Base-by-base conservation (phyloP, 2,113 vertebrate genomes). In the Sprattus sprattus region DNA sequence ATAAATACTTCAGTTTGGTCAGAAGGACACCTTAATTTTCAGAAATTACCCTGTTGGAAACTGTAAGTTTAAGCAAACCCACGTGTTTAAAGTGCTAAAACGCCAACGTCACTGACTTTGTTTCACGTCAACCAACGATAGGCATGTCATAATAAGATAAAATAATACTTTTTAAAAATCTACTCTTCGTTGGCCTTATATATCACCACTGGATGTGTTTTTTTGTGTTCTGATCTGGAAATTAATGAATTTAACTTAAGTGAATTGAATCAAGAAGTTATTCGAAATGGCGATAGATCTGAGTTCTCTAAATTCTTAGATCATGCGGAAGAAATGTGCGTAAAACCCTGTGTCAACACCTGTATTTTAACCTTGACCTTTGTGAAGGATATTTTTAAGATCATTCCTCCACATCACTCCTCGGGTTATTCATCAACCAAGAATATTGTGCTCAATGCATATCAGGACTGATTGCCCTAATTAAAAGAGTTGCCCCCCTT, bases 391-490 rank as follows among this genome's bases (percentile, higher is more conserved):
- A 50, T 84, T 90, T 39, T 88, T 85, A 71, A 85, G 85, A 84
- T 89, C 88, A 88, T 81, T 86, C 22, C 47, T 50, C 75, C 57
- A 85, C 75, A 84, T 84, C 67, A 86, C 87, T 85, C 81, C 84
- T 87, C 83, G 83, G 84, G 50, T 89, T 80, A 85, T 67, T 87
- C 83, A 89, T 92, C 89, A 90, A 85, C 88, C 88, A 88, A 84
- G 85, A 91, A 89, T 85, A 88, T 92, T 91, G 88, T 92, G 91
- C 87, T 91, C 83, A 50, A 80, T 86, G 85, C 89, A 86, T 87
- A 86, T 87, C 88, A 92, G 87, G 90, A 86, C 89, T 89, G 85
- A 89, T 86, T 92, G 93, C 86, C 92, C 93, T 92, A 93, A 93
- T 93, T 93, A 93, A 93, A 92, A 93, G 87, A 87, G 82, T 88